Conservation (phyloP, 2,797 vertebrate genomes). For the Darevskia nairensis region DNA sequence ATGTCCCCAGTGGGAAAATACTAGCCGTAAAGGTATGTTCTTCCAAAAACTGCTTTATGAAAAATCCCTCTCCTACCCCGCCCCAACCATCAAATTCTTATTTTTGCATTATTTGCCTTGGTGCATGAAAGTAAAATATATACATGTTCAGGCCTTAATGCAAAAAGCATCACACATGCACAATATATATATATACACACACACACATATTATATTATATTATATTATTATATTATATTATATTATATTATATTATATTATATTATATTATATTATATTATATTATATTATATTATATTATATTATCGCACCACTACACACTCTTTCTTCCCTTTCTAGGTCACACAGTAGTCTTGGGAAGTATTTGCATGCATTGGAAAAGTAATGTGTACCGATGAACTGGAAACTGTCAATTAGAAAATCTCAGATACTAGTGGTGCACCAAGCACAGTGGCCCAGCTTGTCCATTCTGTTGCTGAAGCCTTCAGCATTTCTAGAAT, state of each 20-base stretch:
- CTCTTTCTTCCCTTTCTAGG: neutral
- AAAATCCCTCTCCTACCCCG: neutral
- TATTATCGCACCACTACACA: accelerated
- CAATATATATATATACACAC: too few species aligned
- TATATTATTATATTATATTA: too few species aligned
- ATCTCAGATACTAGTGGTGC: neutral
- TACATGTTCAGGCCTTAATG: accelerated
- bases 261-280: too few species aligned
- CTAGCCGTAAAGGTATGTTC: slow-evolving; percentile 95
- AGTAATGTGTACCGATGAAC: too few species aligned
- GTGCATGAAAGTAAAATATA: neutral
- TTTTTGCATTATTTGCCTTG: slow-evolving; percentile 7
- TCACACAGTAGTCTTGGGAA: accelerated
- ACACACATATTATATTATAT: too few species aligned
- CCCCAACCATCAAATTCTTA: neutral
- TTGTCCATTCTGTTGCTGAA: neutral
- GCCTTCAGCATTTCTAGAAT: neutral
- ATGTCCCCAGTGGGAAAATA: slow-evolving; percentile 91
- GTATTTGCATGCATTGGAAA: neutral
- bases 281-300: too few species aligned
- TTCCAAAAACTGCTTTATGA: slow-evolving; percentile 31
- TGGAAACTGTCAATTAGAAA: neutral
- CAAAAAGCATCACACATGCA: neutral
- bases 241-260: too few species aligned
- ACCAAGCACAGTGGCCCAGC: accelerated